Base-by-base conservation (phyloP, 2,797 vertebrate species). In the Poecile montanus region DNA sequence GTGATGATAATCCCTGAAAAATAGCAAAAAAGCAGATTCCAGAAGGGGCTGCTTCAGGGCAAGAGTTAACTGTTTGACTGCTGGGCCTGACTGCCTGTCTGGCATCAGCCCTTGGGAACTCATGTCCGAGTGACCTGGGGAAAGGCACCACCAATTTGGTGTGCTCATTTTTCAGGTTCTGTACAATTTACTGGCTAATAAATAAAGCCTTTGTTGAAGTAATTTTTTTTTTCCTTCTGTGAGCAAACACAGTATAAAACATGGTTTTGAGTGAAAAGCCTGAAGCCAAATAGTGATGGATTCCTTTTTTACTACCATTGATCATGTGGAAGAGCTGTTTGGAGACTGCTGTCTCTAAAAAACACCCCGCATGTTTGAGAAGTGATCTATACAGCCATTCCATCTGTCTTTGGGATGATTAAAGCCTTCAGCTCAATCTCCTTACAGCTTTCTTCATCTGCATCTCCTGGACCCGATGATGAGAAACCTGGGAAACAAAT, bases 91-190 rank as follows among this genome's bases (percentile, higher is more conserved):
- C 16, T 74, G 38, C 20, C 16, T 50, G 23, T 54, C 47, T 13
- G 26, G 58, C 58, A 50, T 45, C 54, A 67, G 32, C 20, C 40
- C 45, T 67, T 2, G 0, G 45, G 66, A 68, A 32, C 25, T n/a
- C 2, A 2, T 10, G 2, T 16, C 21, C 0, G 0, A 65, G 44
- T 13, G 26, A 56, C 23, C 54, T 51, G 62, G 51, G 25, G n/a
- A 84, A 77, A 90, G 84, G 34, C 66, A 51, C 15, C 58, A 44
- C 8, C 4, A 2, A 19, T 88, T 58, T 48, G 9, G n/a, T 48
- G 26, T 34, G 51, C 25, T 84, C 2, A 0, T 89, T 92, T 94
- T 79, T 70, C 60, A 82, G 53, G n/a, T 63, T 66, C 60, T 42
- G 25, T 62, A 23, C 56, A 62, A 68, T 76, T 70, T 56, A 62